Evolutionary conservation across 2,888 invertebrate genomes (phyloP), one percentile per base, ranked within the genome.

Genomic region (Caenorhabditis sp.): DNA sequence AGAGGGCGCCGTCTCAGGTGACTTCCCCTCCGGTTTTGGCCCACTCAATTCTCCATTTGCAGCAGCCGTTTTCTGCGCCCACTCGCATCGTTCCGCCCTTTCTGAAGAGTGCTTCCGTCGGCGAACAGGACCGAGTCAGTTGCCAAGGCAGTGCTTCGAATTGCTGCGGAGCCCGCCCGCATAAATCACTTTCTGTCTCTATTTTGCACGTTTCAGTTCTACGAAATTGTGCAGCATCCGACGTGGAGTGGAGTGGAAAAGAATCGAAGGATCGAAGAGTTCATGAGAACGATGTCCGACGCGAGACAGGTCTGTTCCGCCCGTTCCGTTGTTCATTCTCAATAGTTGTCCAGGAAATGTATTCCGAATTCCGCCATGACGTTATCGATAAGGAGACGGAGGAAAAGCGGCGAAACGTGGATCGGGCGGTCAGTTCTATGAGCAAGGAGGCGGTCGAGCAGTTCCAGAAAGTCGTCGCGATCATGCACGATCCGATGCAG

Each of bases 161-260:
- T n/a, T n/a, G n/a, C n/a, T n/a, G n/a, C n/a, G n/a, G n/a, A n/a
- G n/a, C n/a, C n/a, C n/a, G n/a, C n/a, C n/a, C n/a, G n/a, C n/a
- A n/a, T n/a, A n/a, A n/a, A n/a, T n/a, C n/a, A n/a, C 5, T 32
- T 50, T 26, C 13, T 6, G 22, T 30, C 30, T 26, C 17, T 6
- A 20, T 26, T 20, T 17, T 26, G 2, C 20, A 2, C 55, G 11
- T 73, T 80, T 35, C 48, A 81, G 80, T 84, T 84, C 62, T 84
- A 84, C 70, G 78, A 73, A 41, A 84, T 84, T 24, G 84, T 84
- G 8, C 84, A 84, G 50, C 62, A 84, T 66, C 80, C 81, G 1
- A 52, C 66, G 15, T 82, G 81, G 82, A 68, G 74, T 39, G 76
- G 71, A 1, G 58, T 41, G 11, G 81, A 84, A 48, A 84, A 84